These are phyloP conservation scores for Hypomecis atomaria DNA, from an alignment of 2,888 invertebrate genomes.

Conservation along the genomic window DNA sequence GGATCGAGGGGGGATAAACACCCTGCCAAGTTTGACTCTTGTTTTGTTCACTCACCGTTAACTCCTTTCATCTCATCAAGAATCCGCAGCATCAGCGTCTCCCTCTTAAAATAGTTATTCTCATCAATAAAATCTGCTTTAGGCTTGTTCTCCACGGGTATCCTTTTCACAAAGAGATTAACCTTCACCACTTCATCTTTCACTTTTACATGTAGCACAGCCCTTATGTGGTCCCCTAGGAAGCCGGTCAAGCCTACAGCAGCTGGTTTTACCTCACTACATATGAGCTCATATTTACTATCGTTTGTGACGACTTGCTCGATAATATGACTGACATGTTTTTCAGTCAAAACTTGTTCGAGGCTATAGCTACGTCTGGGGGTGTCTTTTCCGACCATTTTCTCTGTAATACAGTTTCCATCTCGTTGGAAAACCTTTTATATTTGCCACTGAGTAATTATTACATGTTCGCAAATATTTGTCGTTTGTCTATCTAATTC, in stretches of 20 bases:
- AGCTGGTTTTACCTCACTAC: constrained; percentile 54
- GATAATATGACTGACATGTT: constrained; percentile 52
- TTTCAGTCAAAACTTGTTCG: constrained; percentile 54
- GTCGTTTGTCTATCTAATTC: constrained; percentile 2
- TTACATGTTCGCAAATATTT: constrained; percentile 21
- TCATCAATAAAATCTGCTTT: constrained; percentile 65
- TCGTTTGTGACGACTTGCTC: constrained; percentile 20
- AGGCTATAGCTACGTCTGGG: constrained; percentile 35
- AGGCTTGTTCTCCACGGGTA: constrained; percentile 61
- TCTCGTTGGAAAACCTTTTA: constrained; percentile 24
- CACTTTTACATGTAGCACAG: constrained; percentile 50
- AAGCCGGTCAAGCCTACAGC: constrained; percentile 65
- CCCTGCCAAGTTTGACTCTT: neutral
- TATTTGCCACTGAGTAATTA: constrained; percentile 16
- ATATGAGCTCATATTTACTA: constrained; percentile 36
- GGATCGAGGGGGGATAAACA: neutral
- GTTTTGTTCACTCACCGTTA: constrained; percentile 44
- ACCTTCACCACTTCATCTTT: constrained; percentile 45
- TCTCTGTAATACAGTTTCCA: constrained; percentile 20
- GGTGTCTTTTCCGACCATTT: constrained; percentile 45
- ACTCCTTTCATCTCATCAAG: constrained; percentile 57
- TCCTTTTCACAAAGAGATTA: constrained; percentile 64
- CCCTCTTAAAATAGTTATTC: constrained; percentile 61
- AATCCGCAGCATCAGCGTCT: constrained; percentile 61
- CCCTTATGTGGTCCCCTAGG: constrained; percentile 67